A percentile compares a stretch with the other conserved stretches of the same genome.
phyloP scores from a whole-genome alignment of 2,797 vertebrate species.

The Lepus townsendii region DNA sequence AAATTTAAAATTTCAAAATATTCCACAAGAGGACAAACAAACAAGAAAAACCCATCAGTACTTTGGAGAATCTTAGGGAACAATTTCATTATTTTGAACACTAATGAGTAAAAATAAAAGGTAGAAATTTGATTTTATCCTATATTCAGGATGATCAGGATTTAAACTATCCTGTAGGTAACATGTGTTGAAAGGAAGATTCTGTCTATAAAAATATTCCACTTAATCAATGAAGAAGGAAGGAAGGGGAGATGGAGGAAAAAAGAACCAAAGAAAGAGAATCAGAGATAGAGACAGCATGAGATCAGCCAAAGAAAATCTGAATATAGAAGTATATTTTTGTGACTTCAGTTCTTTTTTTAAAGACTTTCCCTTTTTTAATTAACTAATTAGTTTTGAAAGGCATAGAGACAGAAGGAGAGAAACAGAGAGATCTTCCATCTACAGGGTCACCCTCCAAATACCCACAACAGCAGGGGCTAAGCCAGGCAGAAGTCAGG shows the following conservation, averaged over 20 bases:
- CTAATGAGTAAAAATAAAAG: slow-evolving; percentile 11
- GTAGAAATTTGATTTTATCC: background rate
- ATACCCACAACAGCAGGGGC: too few species aligned
- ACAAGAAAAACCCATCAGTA: background rate
- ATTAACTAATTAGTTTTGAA: too few species aligned
- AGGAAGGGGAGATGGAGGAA: background rate
- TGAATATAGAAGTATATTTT: background rate
- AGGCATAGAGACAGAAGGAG: too few species aligned
- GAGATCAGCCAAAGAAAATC: background rate
- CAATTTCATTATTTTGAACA: slow-evolving; percentile 1
- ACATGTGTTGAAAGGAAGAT: background rate
- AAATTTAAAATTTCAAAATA: background rate
- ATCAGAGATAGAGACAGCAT: background rate
- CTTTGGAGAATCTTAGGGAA: background rate
- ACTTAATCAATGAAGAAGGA: slow-evolving; percentile 39
- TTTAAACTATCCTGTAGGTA: background rate
- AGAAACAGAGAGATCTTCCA: too few species aligned
- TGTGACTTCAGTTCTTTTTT: background rate
- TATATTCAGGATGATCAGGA: background rate
- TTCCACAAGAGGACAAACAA: background rate
- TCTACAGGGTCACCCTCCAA: too few species aligned
- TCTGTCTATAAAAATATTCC: background rate
- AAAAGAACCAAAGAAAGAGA: background rate
- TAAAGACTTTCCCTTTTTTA: too few species aligned
- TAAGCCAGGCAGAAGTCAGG: too few species aligned